Evolutionary conservation across 2,797 vertebrate species (phyloP).

Genomic region (Danio choprae): DNA sequence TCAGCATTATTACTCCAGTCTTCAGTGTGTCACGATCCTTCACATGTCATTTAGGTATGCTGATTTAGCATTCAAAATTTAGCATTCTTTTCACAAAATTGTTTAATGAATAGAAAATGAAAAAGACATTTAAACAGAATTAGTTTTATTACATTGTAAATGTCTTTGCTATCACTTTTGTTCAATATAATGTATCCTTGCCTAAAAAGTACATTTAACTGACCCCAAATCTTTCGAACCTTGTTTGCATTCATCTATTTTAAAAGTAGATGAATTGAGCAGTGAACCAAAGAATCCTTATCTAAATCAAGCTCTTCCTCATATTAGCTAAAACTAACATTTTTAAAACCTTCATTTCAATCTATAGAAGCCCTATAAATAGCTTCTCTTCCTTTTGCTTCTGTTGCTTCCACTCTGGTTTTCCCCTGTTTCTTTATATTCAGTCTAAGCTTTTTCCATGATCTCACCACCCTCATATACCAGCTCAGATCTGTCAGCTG

Average conservation of each 20-base stretch:
- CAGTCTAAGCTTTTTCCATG: neutral
- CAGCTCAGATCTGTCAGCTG: constrained; percentile 11
- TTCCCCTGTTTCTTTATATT: neutral
- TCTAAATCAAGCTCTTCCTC: neutral
- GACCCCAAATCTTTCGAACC: neutral
- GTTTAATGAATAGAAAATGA: too few relatives aligned
- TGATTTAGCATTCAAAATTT: neutral
- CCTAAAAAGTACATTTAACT: neutral
- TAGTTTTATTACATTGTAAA: neutral
- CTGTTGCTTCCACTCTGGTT: neutral
- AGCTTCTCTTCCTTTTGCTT: neutral
- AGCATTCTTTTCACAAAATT: too few relatives aligned
- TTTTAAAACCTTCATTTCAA: constrained; percentile 4
- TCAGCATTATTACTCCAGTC: neutral
- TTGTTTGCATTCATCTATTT: neutral
- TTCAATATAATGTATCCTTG: neutral
- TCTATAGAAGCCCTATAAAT: neutral
- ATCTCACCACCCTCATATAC: constrained; percentile 23
- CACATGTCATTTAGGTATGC: neutral
- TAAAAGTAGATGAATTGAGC: neutral
- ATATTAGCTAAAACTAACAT: neutral
- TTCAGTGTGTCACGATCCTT: neutral
- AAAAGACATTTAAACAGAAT: neutral
- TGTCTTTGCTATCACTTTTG: too few relatives aligned
- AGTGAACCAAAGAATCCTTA: neutral